Percentiles rank a stretch among this genome's conserved stretches.
Conservation (phyloP, 1,140 invertebrate genomes). For the Plodia interpunctella region DNA sequence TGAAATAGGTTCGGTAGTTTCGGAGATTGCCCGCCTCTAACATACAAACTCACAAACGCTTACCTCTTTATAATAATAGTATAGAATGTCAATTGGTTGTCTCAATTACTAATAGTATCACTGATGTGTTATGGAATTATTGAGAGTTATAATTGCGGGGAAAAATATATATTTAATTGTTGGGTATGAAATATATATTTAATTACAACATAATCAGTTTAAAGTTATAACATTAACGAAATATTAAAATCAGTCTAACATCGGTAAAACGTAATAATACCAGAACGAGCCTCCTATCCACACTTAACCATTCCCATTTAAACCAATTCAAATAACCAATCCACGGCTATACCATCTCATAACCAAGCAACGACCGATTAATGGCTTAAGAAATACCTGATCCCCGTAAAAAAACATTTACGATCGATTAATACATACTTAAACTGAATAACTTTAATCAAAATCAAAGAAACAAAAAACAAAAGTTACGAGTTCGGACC, state of each 20-base stretch:
- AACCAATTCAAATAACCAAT: conserved; percentile 9
- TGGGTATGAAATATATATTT: not conserved
- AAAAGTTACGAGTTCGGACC: conserved; percentile 32
- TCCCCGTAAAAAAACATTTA: conserved; percentile 17
- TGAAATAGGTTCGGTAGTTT: too few relatives aligned
- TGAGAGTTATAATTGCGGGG: too few relatives aligned
- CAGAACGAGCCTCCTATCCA: not conserved
- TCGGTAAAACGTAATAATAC: not conserved
- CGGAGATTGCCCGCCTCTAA: too few relatives aligned
- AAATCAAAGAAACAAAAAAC: conserved; percentile 30
- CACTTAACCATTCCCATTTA: not conserved
- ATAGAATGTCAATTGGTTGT: too few relatives aligned
- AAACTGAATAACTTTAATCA: conserved; percentile 27
- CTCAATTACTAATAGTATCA: too few relatives aligned
- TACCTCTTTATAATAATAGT: too few relatives aligned
- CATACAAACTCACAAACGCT: too few relatives aligned
- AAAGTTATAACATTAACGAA: not conserved
- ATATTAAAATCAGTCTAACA: not conserved
- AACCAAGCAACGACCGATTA: not conserved
- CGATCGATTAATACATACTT: conserved; percentile 32
- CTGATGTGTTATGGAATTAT: too few relatives aligned
- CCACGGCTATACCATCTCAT: not conserved
- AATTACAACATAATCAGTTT: not conserved
- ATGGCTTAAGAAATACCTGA: not conserved
- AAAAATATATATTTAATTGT: too few relatives aligned